Evolutionary conservation across 2,888 invertebrate species (phyloP).

Genomic region (Pyrgus malvae): DNA sequence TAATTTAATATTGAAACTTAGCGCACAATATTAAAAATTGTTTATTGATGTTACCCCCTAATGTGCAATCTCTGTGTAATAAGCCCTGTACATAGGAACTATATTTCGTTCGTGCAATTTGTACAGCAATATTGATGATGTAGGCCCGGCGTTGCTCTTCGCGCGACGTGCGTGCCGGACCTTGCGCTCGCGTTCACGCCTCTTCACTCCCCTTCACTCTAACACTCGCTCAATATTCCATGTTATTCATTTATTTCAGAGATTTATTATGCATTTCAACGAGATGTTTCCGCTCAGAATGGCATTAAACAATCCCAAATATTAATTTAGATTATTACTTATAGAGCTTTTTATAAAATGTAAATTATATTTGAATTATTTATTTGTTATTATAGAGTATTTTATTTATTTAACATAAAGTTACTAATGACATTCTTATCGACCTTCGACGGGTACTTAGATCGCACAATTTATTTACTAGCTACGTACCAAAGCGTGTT

Average conservation of each 20-base stretch:
- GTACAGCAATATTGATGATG: constrained; percentile 62
- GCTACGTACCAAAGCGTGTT: constrained; percentile 27
- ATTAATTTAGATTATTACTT: constrained; percentile 24
- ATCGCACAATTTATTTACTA: constrained; percentile 28
- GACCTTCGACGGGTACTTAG: constrained; percentile 26
- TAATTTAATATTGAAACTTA: constrained; percentile 77
- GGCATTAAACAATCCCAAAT: constrained; percentile 23
- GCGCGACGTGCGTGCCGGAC: constrained; percentile 34
- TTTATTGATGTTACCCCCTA: constrained; percentile 74
- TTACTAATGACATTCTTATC: constrained; percentile 23
- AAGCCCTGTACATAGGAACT: constrained; percentile 69
- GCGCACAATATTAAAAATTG: constrained; percentile 78
- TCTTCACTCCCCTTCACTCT: background rate
- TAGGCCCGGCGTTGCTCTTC: constrained; percentile 40
- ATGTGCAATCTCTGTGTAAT: constrained; percentile 67
- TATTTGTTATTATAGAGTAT: constrained; percentile 25
- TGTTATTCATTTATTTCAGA: constrained; percentile 22
- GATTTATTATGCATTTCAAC: constrained; percentile 10
- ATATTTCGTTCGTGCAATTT: constrained; percentile 65
- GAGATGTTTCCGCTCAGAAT: constrained; percentile 5
- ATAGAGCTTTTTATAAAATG: constrained; percentile 17
- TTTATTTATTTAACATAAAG: constrained; percentile 23
- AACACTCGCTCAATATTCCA: constrained; percentile 5
- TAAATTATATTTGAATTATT: constrained; percentile 18
- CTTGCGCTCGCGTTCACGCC: background rate